Percentiles rank a stretch among this genome's conserved stretches.
Conservation (phyloP, 2,797 vertebrate species). For the Knipowitschia caucasica region DNA sequence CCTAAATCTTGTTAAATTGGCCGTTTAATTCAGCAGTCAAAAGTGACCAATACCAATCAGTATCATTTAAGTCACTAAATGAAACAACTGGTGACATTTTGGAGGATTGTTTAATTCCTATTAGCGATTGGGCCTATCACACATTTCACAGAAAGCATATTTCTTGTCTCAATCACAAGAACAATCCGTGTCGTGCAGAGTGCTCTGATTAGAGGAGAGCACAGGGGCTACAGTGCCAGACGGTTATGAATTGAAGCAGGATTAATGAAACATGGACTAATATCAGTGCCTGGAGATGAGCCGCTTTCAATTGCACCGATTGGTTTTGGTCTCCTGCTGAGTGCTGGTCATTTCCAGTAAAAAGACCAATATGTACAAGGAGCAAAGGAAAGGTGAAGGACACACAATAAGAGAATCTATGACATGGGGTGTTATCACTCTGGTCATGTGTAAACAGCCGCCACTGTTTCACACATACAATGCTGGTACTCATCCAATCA, state of each 20-base stretch:
- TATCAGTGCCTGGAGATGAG: conserved; percentile 63
- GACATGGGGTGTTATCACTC: conserved; percentile 30
- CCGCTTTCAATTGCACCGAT: conserved; percentile 68
- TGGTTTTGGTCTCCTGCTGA: conserved; percentile 55
- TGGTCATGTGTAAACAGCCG: conserved; percentile 57
- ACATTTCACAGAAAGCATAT: conserved; percentile 19
- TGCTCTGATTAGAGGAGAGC: conserved; percentile 40
- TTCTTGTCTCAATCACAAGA: conserved; percentile 34
- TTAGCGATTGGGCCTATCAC: not conserved
- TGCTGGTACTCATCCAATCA: conserved; percentile 64
- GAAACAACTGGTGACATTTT: not conserved
- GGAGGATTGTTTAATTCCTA: not conserved
- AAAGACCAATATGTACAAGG: conserved; percentile 42
- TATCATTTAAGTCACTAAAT: not conserved
- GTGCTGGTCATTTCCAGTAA: conserved; percentile 35
- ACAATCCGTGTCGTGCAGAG: conserved; percentile 35
- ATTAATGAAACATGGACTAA: conserved; percentile 67
- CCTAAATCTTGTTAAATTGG: no score
- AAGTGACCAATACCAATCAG: not conserved
- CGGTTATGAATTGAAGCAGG: conserved; percentile 60
- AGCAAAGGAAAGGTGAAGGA: conserved; percentile 33
- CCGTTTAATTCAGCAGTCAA: not conserved
- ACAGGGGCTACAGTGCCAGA: conserved; percentile 27
- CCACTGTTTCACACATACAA: conserved; percentile 65
- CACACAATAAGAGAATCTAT: conserved; percentile 32